phyloP scores from a whole-genome alignment of 2,888 invertebrate genomes.

The Caenorhabditis panamensis region DNA sequence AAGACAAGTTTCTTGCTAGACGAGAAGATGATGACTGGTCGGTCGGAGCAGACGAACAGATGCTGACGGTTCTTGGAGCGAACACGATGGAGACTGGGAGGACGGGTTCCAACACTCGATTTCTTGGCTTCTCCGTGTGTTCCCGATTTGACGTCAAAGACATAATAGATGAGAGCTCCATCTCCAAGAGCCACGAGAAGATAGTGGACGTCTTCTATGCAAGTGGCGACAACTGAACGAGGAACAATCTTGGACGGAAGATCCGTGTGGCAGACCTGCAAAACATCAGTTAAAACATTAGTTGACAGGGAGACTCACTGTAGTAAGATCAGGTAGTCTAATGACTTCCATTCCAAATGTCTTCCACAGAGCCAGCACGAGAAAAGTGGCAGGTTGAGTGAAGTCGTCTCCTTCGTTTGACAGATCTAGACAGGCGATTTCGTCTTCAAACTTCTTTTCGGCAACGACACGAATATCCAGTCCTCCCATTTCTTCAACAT shows the following conservation, averaged over 20 bases:
- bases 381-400: conserved; percentile 84
- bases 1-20: conserved; percentile 83
- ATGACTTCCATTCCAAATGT: conserved; percentile 94
- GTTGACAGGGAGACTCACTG: conserved; percentile 24
- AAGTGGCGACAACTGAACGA: conserved; percentile 93
- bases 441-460: conserved; percentile 88
- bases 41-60: conserved; percentile 98
- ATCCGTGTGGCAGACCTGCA: conserved; percentile 58
- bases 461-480: conserved; percentile 61
- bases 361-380: conserved; percentile 96
- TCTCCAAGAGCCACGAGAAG: conserved; percentile 90
- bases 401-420: conserved; percentile 85
- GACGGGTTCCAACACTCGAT: conserved; percentile 97
- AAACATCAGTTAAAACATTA: background rate
- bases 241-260: conserved; percentile 90
- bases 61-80: conserved; percentile 86
- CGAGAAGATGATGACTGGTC: conserved; percentile 93
- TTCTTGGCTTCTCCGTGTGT: conserved; percentile 91
- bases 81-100: conserved; percentile 93
- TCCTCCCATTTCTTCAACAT: conserved; percentile 33
- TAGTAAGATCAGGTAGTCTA: conserved; percentile 88
- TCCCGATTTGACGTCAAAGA: conserved; percentile 75
- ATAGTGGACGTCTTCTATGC: conserved; percentile 90
- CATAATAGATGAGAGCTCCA: conserved; percentile 97
- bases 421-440: conserved; percentile 96